Base-by-base conservation (phyloP, 2,797 vertebrate genomes). In the Acanthis flammea region DNA sequence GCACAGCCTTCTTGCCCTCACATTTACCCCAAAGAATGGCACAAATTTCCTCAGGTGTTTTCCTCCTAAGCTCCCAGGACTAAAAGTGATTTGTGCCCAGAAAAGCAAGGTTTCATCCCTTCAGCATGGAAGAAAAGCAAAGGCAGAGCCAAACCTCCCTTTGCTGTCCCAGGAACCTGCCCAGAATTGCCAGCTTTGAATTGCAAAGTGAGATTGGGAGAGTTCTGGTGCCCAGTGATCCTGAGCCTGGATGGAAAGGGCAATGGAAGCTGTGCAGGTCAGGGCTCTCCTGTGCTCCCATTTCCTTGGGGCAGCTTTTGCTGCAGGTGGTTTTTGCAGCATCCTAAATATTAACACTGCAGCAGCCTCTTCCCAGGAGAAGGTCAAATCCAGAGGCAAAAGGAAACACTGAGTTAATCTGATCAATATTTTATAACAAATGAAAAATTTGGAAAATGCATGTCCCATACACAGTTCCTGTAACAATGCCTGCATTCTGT, bases 371-470 rank as follows among this genome's bases (percentile, higher is more conserved):
- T 94, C 76, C 88, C 37, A 62, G 60, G 92, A 93, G 88, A 92
- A 96, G 92, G 77, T 95, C 91, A 94, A 86, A 72, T 94, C 87
- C 88, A 83, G 94, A 94, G 93, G 89, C 60, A 21, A 96, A 92
- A 1, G 42, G 74, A 83, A 77, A 60, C 94, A 96, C 85, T 82
- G 68, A 96, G 86, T 97, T 97, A 84, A 96, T 68, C 67, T 53
- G 72, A 95, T 96, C 92, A 93, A 57, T 13, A 47, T 82, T 94
- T 94, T 84, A 90, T 77, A 97, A 91, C 41, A 1, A 90, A 57
- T n/a, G 62, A 85, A 95, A 94, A 79, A 86, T 58, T 85, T 42
- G 11, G 78, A 96, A 96, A 96, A 95, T 92, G 24, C 65, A 85
- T 95, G 89, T 87, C 93, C 90, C 81, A 84, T 58, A 67, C 19